Conservation (phyloP, 2,888 invertebrate species). For the Diadegma fenestrale region DNA sequence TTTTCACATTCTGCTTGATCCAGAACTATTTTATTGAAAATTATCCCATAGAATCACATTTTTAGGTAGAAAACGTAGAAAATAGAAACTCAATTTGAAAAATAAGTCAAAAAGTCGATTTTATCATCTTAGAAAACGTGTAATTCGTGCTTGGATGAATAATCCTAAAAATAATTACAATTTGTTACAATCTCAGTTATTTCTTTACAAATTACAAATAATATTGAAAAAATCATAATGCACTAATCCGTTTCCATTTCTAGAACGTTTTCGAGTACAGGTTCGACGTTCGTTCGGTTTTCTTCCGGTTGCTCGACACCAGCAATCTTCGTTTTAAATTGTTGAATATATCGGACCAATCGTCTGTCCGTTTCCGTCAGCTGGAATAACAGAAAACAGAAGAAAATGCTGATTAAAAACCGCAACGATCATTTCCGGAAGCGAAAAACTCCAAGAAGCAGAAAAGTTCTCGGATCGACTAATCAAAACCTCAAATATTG, state of each 20-base stretch:
- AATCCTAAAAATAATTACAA: not conserved
- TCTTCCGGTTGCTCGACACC: constrained; percentile 37
- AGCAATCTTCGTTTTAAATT: constrained; percentile 72
- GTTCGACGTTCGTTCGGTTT: constrained; percentile 51
- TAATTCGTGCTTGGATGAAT: not conserved
- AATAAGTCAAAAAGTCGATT: not conserved
- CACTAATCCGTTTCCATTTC: not conserved
- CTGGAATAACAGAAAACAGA: constrained; percentile 62
- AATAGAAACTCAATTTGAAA: too few relatives aligned
- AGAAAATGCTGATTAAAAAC: constrained; percentile 12
- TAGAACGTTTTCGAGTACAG: not conserved
- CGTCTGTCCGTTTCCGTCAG: constrained; percentile 69
- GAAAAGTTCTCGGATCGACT: too few relatives aligned
- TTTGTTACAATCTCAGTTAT: not conserved
- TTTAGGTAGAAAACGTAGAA: too few relatives aligned
- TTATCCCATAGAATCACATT: not conserved
- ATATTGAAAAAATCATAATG: not conserved
- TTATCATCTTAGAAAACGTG: not conserved
- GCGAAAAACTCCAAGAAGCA: too few relatives aligned
- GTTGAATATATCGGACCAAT: constrained; percentile 71
- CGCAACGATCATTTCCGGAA: not conserved
- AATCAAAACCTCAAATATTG: too few relatives aligned
- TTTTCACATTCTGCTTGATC: not conserved
- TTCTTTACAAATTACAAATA: not conserved
- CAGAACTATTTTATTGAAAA: not conserved